These are phyloP conservation scores for Malurus cyaneus DNA, from an alignment of 2,113 vertebrate species.

Conservation along the genomic window DNA sequence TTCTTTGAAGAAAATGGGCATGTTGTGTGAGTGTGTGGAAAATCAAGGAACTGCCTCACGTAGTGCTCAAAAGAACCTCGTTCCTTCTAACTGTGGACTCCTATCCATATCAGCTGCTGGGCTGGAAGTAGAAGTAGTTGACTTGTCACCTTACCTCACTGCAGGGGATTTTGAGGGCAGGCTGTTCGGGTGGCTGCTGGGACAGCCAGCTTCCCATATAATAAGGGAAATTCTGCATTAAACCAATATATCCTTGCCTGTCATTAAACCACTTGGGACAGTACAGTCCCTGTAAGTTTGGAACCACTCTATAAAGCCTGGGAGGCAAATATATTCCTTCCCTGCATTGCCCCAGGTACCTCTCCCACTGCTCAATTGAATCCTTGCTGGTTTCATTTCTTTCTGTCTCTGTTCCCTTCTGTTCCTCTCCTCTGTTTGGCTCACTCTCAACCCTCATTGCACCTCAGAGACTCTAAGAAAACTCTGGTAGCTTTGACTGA, in stretches of 20 bases:
- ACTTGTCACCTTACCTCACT: background rate
- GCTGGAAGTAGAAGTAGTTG: background rate
- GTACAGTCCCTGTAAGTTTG: fast-evolving
- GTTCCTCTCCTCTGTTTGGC: background rate
- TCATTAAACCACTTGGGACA: background rate
- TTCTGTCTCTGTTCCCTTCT: background rate
- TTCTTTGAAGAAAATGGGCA: background rate
- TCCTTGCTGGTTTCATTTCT: background rate
- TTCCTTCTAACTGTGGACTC: background rate
- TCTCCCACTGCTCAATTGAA: background rate
- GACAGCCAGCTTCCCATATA: background rate
- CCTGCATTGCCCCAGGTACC: background rate
- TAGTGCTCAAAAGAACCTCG: background rate
- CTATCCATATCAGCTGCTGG: background rate
- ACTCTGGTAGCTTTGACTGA: background rate
- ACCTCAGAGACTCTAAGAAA: background rate
- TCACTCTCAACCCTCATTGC: background rate
- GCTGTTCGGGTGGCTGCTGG: background rate
- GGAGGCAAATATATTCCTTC: background rate
- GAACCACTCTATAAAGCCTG: background rate
- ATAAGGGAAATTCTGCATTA: background rate
- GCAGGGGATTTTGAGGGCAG: background rate
- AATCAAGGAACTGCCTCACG: fast-evolving
- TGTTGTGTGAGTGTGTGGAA: background rate
- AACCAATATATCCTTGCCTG: background rate